phyloP scores from a whole-genome alignment of 2,113 vertebrate species.

The Oncorhynchus clarkii region DNA sequence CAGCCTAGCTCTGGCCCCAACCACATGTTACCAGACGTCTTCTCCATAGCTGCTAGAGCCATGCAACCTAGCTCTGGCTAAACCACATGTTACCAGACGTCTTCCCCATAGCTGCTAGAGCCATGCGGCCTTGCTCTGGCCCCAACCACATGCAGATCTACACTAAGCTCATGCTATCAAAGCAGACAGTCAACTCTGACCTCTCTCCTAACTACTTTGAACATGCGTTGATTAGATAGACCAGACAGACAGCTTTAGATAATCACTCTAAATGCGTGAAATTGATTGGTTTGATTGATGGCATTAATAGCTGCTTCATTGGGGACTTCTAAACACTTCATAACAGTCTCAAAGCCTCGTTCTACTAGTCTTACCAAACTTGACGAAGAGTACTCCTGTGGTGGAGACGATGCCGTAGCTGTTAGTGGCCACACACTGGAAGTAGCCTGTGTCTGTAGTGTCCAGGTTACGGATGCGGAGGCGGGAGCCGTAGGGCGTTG shows the following conservation, averaged over 20 bases:
- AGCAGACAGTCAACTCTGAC: conserved; percentile 8
- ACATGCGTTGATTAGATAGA: background rate
- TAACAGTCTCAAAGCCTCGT: background rate
- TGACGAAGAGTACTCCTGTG: conserved; percentile 93
- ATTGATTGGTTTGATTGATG: background rate
- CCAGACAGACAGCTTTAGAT: background rate
- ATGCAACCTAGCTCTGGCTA: no score
- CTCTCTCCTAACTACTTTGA: background rate
- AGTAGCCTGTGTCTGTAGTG: conserved; percentile 97
- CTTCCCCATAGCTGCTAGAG: conserved; percentile 46
- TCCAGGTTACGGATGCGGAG: conserved; percentile 94
- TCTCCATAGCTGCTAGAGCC: no score
- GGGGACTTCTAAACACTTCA: background rate
- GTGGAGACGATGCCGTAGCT: conserved; percentile 87
- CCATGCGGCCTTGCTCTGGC: background rate
- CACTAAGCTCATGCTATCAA: background rate
- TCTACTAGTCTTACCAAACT: conserved; percentile 84
- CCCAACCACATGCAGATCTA: background rate
- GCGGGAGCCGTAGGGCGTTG: conserved; percentile 85
- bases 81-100: conserved; percentile 40
- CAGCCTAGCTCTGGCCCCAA: background rate
- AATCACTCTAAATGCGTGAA: background rate
- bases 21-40: background rate
- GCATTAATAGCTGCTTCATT: background rate
- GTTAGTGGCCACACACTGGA: conserved; percentile 93